phyloP scores from a whole-genome alignment of 2,113 vertebrate genomes.

The Pterocles orientalis region DNA sequence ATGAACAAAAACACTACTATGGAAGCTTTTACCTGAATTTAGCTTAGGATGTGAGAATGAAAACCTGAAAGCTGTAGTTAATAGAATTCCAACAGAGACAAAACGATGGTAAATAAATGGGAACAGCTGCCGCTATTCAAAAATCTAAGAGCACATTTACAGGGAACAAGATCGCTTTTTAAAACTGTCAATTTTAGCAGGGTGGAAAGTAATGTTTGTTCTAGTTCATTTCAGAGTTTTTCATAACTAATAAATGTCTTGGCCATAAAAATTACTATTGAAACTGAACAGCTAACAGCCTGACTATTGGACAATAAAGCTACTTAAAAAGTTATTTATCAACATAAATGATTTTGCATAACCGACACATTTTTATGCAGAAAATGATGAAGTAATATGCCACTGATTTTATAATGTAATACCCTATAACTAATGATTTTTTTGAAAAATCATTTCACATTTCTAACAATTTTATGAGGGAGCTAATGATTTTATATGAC shows the following conservation, averaged over 20 bases:
- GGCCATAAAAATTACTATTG: slow-evolving; percentile 53
- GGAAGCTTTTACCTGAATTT: background rate
- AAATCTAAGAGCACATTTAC: slow-evolving; percentile 21
- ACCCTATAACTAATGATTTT: slow-evolving; percentile 66
- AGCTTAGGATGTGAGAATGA: background rate
- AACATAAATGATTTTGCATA: slow-evolving; percentile 68
- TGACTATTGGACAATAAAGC: slow-evolving; percentile 57
- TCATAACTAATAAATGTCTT: slow-evolving; percentile 57
- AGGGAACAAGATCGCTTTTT: slow-evolving; percentile 28
- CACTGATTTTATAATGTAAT: slow-evolving; percentile 60
- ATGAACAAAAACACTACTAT: background rate
- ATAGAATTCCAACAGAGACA: slow-evolving; percentile 2
- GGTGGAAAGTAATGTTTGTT: slow-evolving; percentile 61
- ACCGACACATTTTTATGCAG: slow-evolving; percentile 59
- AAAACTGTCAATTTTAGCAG: slow-evolving; percentile 58
- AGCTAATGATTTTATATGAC: slow-evolving; percentile 72
- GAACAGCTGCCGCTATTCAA: slow-evolving; percentile 44
- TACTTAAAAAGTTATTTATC: slow-evolving; percentile 74
- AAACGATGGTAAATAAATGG: slow-evolving; percentile 29
- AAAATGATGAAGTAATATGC: slow-evolving; percentile 64
- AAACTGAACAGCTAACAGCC: slow-evolving; percentile 47
- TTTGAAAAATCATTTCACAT: slow-evolving; percentile 66
- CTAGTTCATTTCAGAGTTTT: slow-evolving; percentile 62
- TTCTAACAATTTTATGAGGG: slow-evolving; percentile 66
- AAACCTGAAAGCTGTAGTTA: background rate